Evolutionary conservation across 2,888 invertebrate species (phyloP).

Genomic region (Dryadula phaetusa): DNA sequence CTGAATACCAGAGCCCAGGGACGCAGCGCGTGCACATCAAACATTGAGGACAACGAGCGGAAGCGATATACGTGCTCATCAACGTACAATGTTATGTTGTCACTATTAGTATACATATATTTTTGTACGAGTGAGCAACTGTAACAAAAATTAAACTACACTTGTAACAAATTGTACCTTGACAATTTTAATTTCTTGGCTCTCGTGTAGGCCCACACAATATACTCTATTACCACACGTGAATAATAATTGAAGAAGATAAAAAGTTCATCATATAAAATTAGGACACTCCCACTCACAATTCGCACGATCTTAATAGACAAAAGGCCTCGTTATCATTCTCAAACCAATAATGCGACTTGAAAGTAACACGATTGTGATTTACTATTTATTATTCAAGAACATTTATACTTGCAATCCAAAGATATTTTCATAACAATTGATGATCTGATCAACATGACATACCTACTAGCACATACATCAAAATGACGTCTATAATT

Average conservation of each 20-base stretch:
- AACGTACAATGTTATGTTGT: conserved; percentile 50
- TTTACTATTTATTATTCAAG: conserved; percentile 23
- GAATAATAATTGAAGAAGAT: conserved; percentile 24
- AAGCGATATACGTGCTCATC: conserved; percentile 61
- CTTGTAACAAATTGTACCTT: background rate
- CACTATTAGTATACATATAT: conserved; percentile 42
- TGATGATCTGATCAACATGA: conserved; percentile 7
- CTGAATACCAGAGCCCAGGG: conserved; percentile 60
- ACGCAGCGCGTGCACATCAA: conserved; percentile 64
- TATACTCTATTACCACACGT: conserved; percentile 4
- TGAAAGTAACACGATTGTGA: conserved; percentile 33
- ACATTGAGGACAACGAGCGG: conserved; percentile 72
- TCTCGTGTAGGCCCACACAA: background rate
- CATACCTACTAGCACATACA: conserved; percentile 1
- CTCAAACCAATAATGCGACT: background rate
- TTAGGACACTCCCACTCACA: conserved; percentile 34
- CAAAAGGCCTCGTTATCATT: conserved; percentile 22
- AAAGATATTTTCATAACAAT: conserved; percentile 23
- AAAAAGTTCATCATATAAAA: conserved; percentile 18
- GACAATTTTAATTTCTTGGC: background rate
- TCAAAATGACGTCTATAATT: background rate
- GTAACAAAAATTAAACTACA: background rate
- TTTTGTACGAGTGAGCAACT: conserved; percentile 5
- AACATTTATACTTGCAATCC: conserved; percentile 21
- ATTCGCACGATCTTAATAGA: conserved; percentile 30